Base-by-base conservation (phyloP, 2,888 invertebrate genomes). In the Drosophila paramelanica region DNA sequence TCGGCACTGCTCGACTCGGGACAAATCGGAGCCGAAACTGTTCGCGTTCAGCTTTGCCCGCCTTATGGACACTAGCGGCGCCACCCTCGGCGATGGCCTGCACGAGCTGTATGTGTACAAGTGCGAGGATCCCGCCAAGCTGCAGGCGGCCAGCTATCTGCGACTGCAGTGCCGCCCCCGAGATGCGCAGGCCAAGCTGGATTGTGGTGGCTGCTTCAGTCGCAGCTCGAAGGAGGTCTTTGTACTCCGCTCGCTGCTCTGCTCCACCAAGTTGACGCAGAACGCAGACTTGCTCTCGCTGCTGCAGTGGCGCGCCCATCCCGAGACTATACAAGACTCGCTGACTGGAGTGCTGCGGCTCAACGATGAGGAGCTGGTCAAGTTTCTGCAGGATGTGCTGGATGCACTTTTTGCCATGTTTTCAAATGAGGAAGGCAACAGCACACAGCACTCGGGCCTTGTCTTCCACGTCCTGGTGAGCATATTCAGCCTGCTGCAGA, bases 231-330 rank as follows among this genome's bases (percentile, higher is more conserved):
- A 97, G 91, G 98, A 98, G 93, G 94, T 95, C 13, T 96, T 98
- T 67, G 94, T 95, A 43, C 94, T 98, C 10, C 95, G 95, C 85
- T 98, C 98, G 0, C 92, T 97, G 42, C 93, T 99, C 25, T 98
- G 98, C 92, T 98, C 98, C 23, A 98, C 98, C n/a, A 99, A 99
- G 92, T 93, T 98, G 8, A 98, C 99, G 0, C 98, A 98, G 92
- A 98, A 98, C 90, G 96, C 97, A 88, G 98, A 98, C 93, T 93
- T 98, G 33, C 92, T 98, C 68, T 97, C 97, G 5, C 92, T 98
- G 45, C 93, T 99, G 3, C 97, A 98, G 91, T 98, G 98, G 98
- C 96, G 97, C 77, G 96, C 96, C 0, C 96, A 96, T 83, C 97
- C 97, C 0, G 97, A 97, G 77, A 95, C 95, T 81, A 97, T 98